Base-by-base conservation (phyloP, 2,888 invertebrate genomes). In the Acrobasis repandana region DNA sequence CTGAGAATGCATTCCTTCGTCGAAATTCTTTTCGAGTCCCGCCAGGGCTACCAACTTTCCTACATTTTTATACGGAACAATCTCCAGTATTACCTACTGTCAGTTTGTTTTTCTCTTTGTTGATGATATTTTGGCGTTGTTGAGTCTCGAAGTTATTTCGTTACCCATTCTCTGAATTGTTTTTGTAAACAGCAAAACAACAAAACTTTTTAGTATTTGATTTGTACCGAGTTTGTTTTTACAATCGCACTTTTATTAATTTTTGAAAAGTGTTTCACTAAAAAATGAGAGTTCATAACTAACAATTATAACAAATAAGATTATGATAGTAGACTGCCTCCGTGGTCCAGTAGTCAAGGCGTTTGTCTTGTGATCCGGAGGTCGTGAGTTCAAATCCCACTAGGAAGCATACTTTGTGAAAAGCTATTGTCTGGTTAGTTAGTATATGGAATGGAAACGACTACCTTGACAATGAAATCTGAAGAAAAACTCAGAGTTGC, bases 61-160 rank as follows among this genome's bases (percentile, higher is more conserved):
- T 67, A 79, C 75, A 79, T 83, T 84, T 84, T 82, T 80, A 20
- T 76, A 72, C 63, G 59, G 61, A 82, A 85, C 82, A 85, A 79
- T 81, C 70, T 67, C 62, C 70, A 76, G 74, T 68, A 69, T 74
- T 6, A 28, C 6, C 8, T 74, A 76, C 73, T 72, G 74, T 60
- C 51, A 47, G 65, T 79, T 83, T 80, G 78, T 80, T 82, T 81
- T 80, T 79, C 74, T 74, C 77, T 82, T 82, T 85, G 83, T 79
- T 80, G 76, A 77, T 82, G 76, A 80, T 85, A 81, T 85, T 86
- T 81, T 69, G 71, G 79, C 76, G 76, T 77, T 77, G 82, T 82
- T 70, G 72, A 74, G 54, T 80, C 68, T 73, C 72, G 70, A 82
- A 84, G 80, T 82, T 85, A 81, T 83, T 85, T 72, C 73, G 75